A percentile compares a stretch with the other conserved stretches of the same genome.
These are phyloP conservation scores for Solea solea DNA, from an alignment of 2,113 vertebrate genomes.

Conservation along the genomic window DNA sequence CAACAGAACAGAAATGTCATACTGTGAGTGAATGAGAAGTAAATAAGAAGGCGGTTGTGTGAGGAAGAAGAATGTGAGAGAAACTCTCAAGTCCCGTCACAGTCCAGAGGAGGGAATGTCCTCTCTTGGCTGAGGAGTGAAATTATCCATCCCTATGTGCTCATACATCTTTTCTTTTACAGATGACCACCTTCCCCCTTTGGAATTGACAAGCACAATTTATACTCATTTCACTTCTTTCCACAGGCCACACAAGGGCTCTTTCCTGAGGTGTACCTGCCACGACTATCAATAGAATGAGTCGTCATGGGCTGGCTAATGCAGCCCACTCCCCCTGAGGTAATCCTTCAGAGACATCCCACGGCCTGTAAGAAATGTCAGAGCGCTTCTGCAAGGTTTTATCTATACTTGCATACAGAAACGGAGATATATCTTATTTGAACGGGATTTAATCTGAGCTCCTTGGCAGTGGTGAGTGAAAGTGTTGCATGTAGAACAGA, in stretches of 20 bases:
- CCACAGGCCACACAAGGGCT: slow-evolving; percentile 63
- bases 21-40: slow-evolving; percentile 20
- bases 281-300: slow-evolving; percentile 71
- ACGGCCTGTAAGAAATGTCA: slow-evolving; percentile 73
- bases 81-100: slow-evolving; percentile 64
- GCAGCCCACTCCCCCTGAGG: slow-evolving; percentile 67
- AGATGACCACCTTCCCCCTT: slow-evolving; percentile 79
- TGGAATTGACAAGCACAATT: slow-evolving; percentile 83
- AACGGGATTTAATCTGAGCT: slow-evolving; percentile 75
- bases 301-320: slow-evolving; percentile 69
- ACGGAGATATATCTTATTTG: slow-evolving; percentile 75
- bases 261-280: slow-evolving; percentile 75
- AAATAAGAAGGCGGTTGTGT: slow-evolving; percentile 13
- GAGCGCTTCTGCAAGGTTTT: slow-evolving; percentile 65
- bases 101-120: slow-evolving; percentile 72
- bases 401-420: slow-evolving; percentile 57
- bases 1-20: slow-evolving; percentile 25
- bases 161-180: slow-evolving; percentile 83
- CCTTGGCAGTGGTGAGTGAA: slow-evolving; percentile 51
- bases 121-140: slow-evolving; percentile 64
- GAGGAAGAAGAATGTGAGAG: slow-evolving; percentile 7
- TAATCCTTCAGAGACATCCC: slow-evolving; percentile 74
- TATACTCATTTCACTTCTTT: slow-evolving; percentile 82
- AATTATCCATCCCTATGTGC: slow-evolving; percentile 77
- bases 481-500: slow-evolving; percentile 57